These are phyloP conservation scores for Cyrtonyx montezumae DNA, from an alignment of 2,113 vertebrate species.

Conservation along the genomic window DNA sequence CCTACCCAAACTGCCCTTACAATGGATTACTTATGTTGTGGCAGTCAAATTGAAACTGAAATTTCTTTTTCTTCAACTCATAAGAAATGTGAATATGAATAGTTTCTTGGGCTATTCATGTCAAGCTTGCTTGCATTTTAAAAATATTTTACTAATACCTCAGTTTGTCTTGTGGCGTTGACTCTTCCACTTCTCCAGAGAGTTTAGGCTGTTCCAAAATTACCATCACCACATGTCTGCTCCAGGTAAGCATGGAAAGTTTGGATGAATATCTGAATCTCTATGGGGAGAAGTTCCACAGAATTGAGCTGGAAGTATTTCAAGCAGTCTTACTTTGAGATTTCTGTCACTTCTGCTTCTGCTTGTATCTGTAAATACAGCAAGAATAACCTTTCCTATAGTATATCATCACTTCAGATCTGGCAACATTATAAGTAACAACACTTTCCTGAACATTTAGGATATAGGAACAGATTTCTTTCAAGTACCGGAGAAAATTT, in stretches of 20 bases:
- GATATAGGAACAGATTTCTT: constrained; percentile 73
- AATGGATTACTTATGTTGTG: background rate
- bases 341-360: constrained; percentile 73
- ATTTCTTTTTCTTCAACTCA: background rate
- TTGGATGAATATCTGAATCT: constrained; percentile 59
- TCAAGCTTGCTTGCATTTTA: background rate
- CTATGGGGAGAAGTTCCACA: constrained; percentile 54
- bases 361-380: constrained; percentile 69
- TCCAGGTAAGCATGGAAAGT: constrained; percentile 64
- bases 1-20: background rate
- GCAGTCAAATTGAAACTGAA: background rate
- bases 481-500: constrained; percentile 58
- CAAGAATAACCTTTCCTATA: constrained; percentile 70
- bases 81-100: too few relatives aligned
- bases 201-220: constrained; percentile 57
- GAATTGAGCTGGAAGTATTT: constrained; percentile 68
- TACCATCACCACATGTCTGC: constrained; percentile 54
- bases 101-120: constrained; percentile 3
- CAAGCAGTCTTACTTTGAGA: constrained; percentile 64
- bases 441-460: constrained; percentile 71
- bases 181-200: constrained; percentile 35
- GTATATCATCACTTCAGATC: constrained; percentile 65
- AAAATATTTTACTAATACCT: constrained; percentile 50
- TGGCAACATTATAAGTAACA: constrained; percentile 69
- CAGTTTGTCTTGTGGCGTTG: background rate